Evolutionary conservation across 1,140 invertebrate species (phyloP), one percentile per base, ranked within the genome.

Genomic region (Drosophila nigromelanica): DNA sequence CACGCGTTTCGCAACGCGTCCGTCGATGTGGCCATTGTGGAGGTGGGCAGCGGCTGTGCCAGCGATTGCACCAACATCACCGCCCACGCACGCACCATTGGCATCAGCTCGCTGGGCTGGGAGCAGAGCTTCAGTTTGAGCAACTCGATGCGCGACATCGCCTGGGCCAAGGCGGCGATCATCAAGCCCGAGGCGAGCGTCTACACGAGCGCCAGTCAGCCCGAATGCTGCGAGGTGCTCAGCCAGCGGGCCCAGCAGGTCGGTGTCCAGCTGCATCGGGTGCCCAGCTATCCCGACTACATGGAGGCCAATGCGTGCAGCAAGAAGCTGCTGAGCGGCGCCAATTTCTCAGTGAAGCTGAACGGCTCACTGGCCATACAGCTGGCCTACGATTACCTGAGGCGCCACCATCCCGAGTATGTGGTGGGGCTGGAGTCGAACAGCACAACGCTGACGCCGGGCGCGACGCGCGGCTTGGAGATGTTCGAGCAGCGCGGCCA

Each of bases 21-120:
- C 76, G 95, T 98, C 1, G 97, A 99, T 90, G 98, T 99, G n/a
- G 97, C 97, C 5, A 95, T 99, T 47, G 89, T 99, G 3, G 99
- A 99, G 93, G 98, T 99, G 24, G 99, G 99, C 8, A 98, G 99
- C 75, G 99, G 98, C 0, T 98, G 99, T 3, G 94, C 97, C 92
- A 95, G 95, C 79, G 99, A 99, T 92, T 96, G 95, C 77, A 99
- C 99, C 2, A 99, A 99, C 93, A 92, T 99, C 7, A 92, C 99
- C 15, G 93, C 94, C 0, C 95, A 95, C 73, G 96, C 97, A 4
- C 92, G 95, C 24, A 97, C 97, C 15, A 96, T 97, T 68, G 98
- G 98, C 56, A 96, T 99, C 12, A 76, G 60, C 10, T 52, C 63
- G 0, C 91, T 99, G 40, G 98, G 97, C 5, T 90, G 98, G 24